Evolutionary conservation across 2,113 vertebrate genomes (phyloP), one percentile per base, ranked within the genome.

Genomic region (Dermatemys mawii): DNA sequence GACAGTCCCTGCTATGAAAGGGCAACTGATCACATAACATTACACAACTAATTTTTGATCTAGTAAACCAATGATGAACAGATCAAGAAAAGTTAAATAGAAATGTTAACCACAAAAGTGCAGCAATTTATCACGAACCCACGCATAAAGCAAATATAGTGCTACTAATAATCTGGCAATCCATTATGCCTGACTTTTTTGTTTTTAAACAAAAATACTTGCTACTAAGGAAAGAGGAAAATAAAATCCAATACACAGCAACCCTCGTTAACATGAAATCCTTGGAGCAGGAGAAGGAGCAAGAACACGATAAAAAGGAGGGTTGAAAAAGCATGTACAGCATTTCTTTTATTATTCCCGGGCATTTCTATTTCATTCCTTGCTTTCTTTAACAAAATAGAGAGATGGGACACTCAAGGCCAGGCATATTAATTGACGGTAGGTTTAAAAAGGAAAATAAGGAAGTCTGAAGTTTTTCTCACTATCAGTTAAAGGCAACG

Each of bases 11-110:
- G 9, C 24, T 11, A 84, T 48, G 0, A 2, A 5, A 82, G 35
- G 44, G 1, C 0, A 5, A 78, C 19, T 82, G 26, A 55, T 29
- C 51, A 81, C n/a, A 44, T 16, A 82, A 32, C 24, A 54, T 44
- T 57, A 41, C 78, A 38, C 4, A 10, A 82, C 35, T 84, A 50
- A 63, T 9, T 84, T 70, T 38, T 21, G 29, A 82, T 53, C 5
- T 53, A 86, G 35, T 24, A 91, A 84, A 1, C 1, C 16, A 89
- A 35, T 67, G 83, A 86, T 35, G 2, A 76, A 50, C 3, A 91
- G 22, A 89, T 60, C 12, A 86, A 60, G 19, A 88, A 91, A 86
- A 92, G 78, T 11, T 41, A 90, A 93, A 86, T 79, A 86, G 53
- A 95, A 86, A 87, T 38, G 1, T 86, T 78, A 75, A 84, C 57